Evolutionary conservation across 1,140 invertebrate species (phyloP), one percentile per base, ranked within the genome.

Genomic region (Achroia grisella): DNA sequence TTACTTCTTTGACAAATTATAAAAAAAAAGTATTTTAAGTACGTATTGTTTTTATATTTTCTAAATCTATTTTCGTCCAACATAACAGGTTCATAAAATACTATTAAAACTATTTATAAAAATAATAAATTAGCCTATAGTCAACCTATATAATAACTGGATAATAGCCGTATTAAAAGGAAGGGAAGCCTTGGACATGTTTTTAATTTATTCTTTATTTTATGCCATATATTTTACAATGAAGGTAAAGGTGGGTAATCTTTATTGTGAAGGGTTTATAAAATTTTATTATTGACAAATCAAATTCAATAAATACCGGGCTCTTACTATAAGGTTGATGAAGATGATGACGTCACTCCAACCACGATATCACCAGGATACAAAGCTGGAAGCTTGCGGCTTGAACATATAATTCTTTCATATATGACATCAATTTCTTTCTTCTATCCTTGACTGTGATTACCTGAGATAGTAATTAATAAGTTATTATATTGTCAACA

Each of bases 281-380:
- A 76, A 71, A 72, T 31, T 48, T 58, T 58, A 67, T 80, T 79
- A 77, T 74, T 73, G 62, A 80, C 80, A 81, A 66, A 78, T 61
- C 57, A 63, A 69, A 76, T 76, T 64, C 74, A 76, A 78, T 70
- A 80, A 84, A 72, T 82, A 77, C 80, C 76, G 61, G 61, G 40
- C 29, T 79, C 80, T 84, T 84, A 84, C 80, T 84, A 80, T 84
- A 78, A 80, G 39, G 62, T 52, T 60, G 76, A 41, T 60, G 79
- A 57, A 45, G 55, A 56, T 45, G 43, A 33, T 8, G 52, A 41
- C 28, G 29, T 32, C 36, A 49, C n/a, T 40, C 35, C 39, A 32
- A 43, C 13, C 33, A 47, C 32, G 35, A 40, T 44, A 48, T 44
- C 41, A 28, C 39, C 44, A 39, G 39, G 28, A 34, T 14, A 14